These are phyloP conservation scores for Choristoneura rosaceana DNA, from an alignment of 2,888 invertebrate genomes.

Conservation along the genomic window DNA sequence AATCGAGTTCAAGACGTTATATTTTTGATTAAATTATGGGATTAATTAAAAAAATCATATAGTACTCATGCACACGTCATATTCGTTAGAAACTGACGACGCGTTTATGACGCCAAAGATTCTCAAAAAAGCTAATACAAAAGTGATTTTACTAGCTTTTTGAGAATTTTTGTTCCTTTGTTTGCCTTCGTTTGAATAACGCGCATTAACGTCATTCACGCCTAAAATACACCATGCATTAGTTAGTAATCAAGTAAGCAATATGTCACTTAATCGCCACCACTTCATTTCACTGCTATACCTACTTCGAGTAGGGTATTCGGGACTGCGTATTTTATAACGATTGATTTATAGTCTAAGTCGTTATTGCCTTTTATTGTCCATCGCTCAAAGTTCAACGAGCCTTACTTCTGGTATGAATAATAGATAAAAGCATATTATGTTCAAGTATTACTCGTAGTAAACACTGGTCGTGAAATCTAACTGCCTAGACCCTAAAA, in stretches of 20 bases:
- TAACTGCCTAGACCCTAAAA: neutral
- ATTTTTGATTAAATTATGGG: too few species aligned
- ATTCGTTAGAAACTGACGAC: too few species aligned
- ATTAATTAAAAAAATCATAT: too few species aligned
- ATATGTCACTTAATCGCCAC: constrained; percentile 12
- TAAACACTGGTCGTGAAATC: neutral
- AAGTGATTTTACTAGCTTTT: too few species aligned
- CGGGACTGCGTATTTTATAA: constrained; percentile 41
- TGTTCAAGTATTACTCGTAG: neutral
- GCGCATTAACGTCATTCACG: too few species aligned
- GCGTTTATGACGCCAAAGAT: too few species aligned
- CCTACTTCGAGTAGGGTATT: constrained; percentile 26
- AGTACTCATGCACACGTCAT: too few species aligned
- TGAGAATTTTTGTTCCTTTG: too few species aligned
- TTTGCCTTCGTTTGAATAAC: too few species aligned
- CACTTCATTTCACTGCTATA: constrained; percentile 20
- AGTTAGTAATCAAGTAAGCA: neutral
- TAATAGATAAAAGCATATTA: constrained; percentile 28
- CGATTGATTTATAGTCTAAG: constrained; percentile 64
- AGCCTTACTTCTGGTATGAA: constrained; percentile 26
- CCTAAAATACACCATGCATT: too few species aligned
- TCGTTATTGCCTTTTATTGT: constrained; percentile 71
- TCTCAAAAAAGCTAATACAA: too few species aligned
- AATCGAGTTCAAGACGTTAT: too few species aligned
- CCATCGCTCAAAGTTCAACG: constrained; percentile 72